Evolutionary conservation across 1,140 invertebrate genomes (phyloP).

Genomic region (Cardiocondyla obscurior): DNA sequence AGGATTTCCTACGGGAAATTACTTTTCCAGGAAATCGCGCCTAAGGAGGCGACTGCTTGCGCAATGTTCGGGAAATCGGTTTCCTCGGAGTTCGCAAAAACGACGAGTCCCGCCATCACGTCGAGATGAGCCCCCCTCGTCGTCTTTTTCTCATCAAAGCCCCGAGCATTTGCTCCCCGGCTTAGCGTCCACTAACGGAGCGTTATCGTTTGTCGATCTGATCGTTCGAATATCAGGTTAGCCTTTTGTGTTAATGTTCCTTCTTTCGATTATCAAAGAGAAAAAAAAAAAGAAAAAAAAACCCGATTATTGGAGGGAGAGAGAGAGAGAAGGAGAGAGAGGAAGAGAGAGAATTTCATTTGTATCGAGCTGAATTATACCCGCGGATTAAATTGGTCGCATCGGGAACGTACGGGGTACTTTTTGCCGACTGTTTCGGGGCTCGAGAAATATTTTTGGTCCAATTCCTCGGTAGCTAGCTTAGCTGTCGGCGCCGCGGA

Average conservation of each 20-base stretch:
- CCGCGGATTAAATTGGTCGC: conserved; percentile 31
- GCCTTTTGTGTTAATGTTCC: background rate
- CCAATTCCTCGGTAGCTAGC: conserved; percentile 35
- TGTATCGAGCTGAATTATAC: conserved; percentile 33
- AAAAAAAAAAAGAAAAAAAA: too few relatives aligned
- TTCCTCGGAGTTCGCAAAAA: conserved; percentile 41
- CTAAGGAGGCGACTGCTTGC: conserved; percentile 56
- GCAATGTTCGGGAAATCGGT: conserved; percentile 54
- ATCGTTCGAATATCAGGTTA: conserved; percentile 26
- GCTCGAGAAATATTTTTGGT: conserved; percentile 63
- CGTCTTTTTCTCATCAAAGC: conserved; percentile 53
- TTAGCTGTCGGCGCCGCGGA: conserved; percentile 60
- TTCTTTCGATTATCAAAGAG: background rate
- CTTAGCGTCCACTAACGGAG: conserved; percentile 31
- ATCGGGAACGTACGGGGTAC: conserved; percentile 9
- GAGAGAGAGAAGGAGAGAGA: too few relatives aligned
- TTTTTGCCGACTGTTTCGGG: conserved; percentile 57
- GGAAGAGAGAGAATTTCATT: too few relatives aligned
- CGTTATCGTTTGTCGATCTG: conserved; percentile 36
- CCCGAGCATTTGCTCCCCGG: conserved; percentile 26
- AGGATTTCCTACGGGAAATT: conserved; percentile 75
- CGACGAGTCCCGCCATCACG: conserved; percentile 28
- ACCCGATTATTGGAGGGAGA: background rate
- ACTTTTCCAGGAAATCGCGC: conserved; percentile 69
- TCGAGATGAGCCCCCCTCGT: conserved; percentile 15